Conservation (phyloP, 2,888 invertebrate species). For the Pollenia labialis region DNA sequence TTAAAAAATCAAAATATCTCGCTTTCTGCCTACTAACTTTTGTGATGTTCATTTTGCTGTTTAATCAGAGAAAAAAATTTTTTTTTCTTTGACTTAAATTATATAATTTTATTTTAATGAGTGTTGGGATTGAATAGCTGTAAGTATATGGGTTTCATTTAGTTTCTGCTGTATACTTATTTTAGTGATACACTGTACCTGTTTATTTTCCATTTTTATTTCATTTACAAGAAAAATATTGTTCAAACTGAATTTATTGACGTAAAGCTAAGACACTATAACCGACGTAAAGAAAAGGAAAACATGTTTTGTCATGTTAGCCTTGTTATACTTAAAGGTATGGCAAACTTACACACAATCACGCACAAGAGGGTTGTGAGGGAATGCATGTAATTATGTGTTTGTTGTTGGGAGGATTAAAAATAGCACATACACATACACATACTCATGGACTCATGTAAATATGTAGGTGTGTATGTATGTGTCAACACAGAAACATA, state of each 20-base stretch:
- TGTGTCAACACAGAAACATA: conserved; percentile 56
- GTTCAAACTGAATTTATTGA: conserved; percentile 45
- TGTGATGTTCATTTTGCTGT: too few relatives aligned
- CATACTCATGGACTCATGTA: neutral
- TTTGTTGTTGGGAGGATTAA: conserved; percentile 22
- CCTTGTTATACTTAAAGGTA: conserved; percentile 13
- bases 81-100: too few relatives aligned
- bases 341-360: neutral
- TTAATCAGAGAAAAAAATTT: too few relatives aligned
- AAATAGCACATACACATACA: conserved; percentile 8
- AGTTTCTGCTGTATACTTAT: too few relatives aligned
- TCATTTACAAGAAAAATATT: neutral
- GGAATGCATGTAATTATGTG: neutral
- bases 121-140: too few relatives aligned
- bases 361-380: neutral
- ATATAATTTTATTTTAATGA: too few relatives aligned
- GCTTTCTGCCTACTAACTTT: too few relatives aligned
- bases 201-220: neutral
- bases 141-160: too few relatives aligned
- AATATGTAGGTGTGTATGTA: neutral
- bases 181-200: neutral
- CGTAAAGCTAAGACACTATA: conserved; percentile 11
- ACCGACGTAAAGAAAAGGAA: conserved; percentile 39
- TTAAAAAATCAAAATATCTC: too few relatives aligned
- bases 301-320: conserved; percentile 59